phyloP scores from a whole-genome alignment of 2,113 vertebrate species.

The Accipiter virgatus region DNA sequence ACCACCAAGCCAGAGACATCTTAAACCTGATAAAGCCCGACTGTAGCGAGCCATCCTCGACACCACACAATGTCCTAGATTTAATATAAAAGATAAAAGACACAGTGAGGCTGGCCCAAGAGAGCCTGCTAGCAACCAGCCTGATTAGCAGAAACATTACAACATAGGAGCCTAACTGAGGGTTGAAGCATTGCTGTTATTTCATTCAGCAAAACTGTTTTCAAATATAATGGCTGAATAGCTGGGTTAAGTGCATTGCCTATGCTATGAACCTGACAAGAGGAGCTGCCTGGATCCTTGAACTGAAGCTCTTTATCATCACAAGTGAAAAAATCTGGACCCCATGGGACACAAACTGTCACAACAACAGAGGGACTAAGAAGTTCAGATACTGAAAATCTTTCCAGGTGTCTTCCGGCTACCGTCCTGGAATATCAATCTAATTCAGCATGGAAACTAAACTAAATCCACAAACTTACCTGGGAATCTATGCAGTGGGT shows the following conservation, averaged over 20 bases:
- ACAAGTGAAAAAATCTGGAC: conserved; percentile 27
- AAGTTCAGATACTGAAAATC: conserved; percentile 3
- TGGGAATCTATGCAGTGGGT: not conserved
- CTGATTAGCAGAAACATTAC: conserved; percentile 1
- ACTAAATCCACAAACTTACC: not conserved
- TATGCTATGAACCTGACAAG: not conserved
- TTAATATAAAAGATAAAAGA: conserved; percentile 14
- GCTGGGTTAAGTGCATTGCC: not conserved
- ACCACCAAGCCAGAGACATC: not conserved
- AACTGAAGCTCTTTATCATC: conserved; percentile 18
- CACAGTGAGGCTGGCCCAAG: not conserved
- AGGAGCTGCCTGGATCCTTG: conserved; percentile 5
- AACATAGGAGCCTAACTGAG: not conserved
- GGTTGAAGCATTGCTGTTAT: not conserved
- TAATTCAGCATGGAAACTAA: not conserved
- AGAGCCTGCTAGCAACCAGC: not conserved
- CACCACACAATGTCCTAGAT: not conserved
- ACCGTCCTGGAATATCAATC: not conserved
- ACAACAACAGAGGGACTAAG: conserved; percentile 13
- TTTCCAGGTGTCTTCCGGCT: conserved; percentile 29
- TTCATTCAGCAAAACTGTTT: conserved; percentile 24
- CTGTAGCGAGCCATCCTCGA: not conserved
- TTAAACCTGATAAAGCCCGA: not conserved
- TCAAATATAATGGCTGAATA: not conserved
- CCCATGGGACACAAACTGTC: not conserved